A percentile compares a stretch with the other conserved stretches of the same genome.
These are phyloP conservation scores for Oxytorus armatus DNA, from an alignment of 2,888 invertebrate species.

Conservation along the genomic window DNA sequence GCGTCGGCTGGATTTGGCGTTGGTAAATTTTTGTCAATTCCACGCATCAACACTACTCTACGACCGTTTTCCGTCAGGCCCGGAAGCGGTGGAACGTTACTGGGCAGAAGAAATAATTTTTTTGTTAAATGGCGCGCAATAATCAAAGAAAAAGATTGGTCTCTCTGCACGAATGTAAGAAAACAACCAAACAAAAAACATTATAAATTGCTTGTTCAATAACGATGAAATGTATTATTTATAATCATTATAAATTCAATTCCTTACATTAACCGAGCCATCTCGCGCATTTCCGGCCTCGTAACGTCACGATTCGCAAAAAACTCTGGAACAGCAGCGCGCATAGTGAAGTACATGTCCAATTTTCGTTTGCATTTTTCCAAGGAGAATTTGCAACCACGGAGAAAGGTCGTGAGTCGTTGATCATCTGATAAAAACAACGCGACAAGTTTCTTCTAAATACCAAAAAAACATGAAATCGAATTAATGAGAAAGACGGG, in stretches of 20 bases:
- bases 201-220: neutral
- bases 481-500: neutral
- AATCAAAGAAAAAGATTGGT: too few relatives aligned
- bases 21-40: slow-evolving; percentile 89
- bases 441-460: neutral
- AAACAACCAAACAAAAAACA: neutral
- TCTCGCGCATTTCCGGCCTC: slow-evolving; percentile 90
- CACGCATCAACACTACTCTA: slow-evolving; percentile 91
- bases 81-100: slow-evolving; percentile 92
- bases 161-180: too few relatives aligned
- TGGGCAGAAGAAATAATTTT: slow-evolving; percentile 80
- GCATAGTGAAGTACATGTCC: slow-evolving; percentile 95
- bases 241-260: too few relatives aligned
- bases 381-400: slow-evolving; percentile 94
- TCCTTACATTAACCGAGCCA: slow-evolving; percentile 89
- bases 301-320: slow-evolving; percentile 91
- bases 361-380: slow-evolving; percentile 94
- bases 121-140: too few relatives aligned
- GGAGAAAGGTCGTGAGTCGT: slow-evolving; percentile 92
- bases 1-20: slow-evolving; percentile 91
- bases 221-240: too few relatives aligned
- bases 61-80: slow-evolving; percentile 93
- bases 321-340: slow-evolving; percentile 92
- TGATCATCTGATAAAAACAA: slow-evolving; percentile 88
- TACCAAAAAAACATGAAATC: neutral